Base-by-base conservation (phyloP, 1,140 invertebrate species). In the Drosophila rhopaloa region DNA sequence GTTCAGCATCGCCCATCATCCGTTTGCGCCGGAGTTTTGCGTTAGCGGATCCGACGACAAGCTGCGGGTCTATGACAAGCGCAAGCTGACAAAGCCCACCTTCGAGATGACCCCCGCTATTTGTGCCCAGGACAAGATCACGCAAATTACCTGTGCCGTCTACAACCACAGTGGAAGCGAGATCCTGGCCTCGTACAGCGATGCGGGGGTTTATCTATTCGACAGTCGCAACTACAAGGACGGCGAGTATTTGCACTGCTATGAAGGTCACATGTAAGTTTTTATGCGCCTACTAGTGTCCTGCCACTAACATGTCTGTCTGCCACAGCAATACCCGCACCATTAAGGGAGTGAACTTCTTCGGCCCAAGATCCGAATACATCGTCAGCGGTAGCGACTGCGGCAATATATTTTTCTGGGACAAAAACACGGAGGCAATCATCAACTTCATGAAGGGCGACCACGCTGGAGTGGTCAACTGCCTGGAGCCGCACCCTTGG, bases 371-470 rank as follows among this genome's bases (percentile, higher is more conserved):
- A 61, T 98, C 97, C 88, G 96, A 99, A 93, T 99, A 95, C 92
- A 93, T 99, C 14, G 94, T 98, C 40, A 98, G 97, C 65, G 98
- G 98, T 2, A 98, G 97, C 24, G 98, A 99, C 92, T 99, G 98
- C 93, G 96, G 97, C n/a, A 95, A 98, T 93, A 95, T 99, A 14
- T 99, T 96, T 91, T 95, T 99, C 41, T 99, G 98, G 98, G 97
- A 99, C 73, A 97, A 96, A 91, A 94, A 97, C 70, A 96, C 95
- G 0, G 97, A 98, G 93, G 94, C 96, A 8, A 96, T 99, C 71
- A 96, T 98, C 16, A 97, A 97, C 90, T 98, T 95, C 93, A 95
- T 98, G 93, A 93, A 95, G 75, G 98, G 96, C 10, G 98, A 99
- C 93, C 94, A 95, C 72, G 95, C 95, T 76, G 97, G 98, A 70